Evolutionary conservation across 1,140 invertebrate genomes (phyloP).

Genomic region (Ladona fulva): DNA sequence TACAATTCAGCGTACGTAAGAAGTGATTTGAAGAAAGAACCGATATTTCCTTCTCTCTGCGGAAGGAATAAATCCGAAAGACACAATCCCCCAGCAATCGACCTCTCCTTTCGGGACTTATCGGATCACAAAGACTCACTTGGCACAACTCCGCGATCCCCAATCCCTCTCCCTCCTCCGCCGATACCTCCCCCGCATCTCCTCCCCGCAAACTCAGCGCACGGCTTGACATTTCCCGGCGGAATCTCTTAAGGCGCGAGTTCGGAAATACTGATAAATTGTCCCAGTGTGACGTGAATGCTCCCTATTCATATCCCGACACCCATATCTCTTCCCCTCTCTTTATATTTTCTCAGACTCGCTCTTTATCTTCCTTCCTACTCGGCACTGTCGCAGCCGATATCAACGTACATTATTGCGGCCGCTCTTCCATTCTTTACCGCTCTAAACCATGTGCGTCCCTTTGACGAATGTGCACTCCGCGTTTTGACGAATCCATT

Average conservation of each 20-base stretch:
- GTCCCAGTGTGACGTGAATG: background rate
- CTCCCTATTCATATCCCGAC: background rate
- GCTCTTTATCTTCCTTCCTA: background rate
- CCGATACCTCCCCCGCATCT: background rate
- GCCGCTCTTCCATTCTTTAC: background rate
- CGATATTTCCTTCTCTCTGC: background rate
- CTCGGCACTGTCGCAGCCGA: background rate
- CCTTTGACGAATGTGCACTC: too few species aligned
- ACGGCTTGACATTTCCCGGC: background rate
- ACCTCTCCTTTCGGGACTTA: background rate
- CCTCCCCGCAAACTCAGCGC: background rate
- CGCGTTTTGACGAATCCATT: too few species aligned
- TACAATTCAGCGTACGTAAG: too few species aligned
- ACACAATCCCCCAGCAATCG: background rate
- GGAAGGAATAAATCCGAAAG: background rate
- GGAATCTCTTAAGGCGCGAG: background rate
- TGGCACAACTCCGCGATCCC: background rate
- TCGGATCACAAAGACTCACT: background rate
- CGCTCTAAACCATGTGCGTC: background rate
- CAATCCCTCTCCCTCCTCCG: background rate
- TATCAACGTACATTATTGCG: background rate
- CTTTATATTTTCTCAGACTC: background rate
- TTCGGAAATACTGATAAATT: constrained; percentile 10
- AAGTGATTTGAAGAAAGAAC: too few species aligned
- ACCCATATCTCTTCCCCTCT: background rate